Base-by-base conservation (phyloP, 2,113 vertebrate species). In the Albula glossodonta region DNA sequence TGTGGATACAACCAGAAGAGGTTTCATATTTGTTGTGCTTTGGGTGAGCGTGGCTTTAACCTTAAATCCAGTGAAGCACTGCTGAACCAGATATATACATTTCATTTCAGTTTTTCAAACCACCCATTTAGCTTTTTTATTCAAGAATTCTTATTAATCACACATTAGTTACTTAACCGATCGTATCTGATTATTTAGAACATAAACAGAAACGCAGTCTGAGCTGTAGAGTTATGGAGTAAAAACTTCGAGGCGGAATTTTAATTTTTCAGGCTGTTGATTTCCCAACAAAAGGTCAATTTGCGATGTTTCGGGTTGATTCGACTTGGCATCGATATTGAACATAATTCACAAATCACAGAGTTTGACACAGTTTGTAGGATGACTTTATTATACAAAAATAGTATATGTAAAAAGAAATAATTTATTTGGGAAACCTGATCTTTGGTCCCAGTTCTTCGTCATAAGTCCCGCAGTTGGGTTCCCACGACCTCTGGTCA, bases 331-430 rank as follows among this genome's bases (percentile, higher is more conserved):
- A 89, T 89, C 77, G 86, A 85, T 84, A 48, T 84, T 87, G 87
- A 88, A 86, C 84, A 87, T 85, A 87, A 85, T 83, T 88, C 87
- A 90, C 84, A 89, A 84, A 84, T 66, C 87, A 86, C 79, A 85
- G 81, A 88, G 53, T 83, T 25, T 31, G 83, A 85, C 80, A 53
- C 56, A 89, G 89, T 82, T 86, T 66, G 31, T 51, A 70, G 85
- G 82, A 87, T 83, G 83, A 66, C 84, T 85, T 86, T 90, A 83
- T 85, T 82, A 92, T 96, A 96, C 92, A 97, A 97, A 96, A 96
- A 96, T 96, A 96, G 89, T 93, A 91, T 93, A 92, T 95, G 93
- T 96, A 96, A 96, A 97, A 97, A 96, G 92, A 94, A 94, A 89
- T 88, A 87, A 87, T 56, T 89, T 84, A 87, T 84, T 82, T 85